Evolutionary conservation across 2,797 vertebrate species (phyloP), one percentile per base, ranked within the genome.

Genomic region (Sitta carolinensis): DNA sequence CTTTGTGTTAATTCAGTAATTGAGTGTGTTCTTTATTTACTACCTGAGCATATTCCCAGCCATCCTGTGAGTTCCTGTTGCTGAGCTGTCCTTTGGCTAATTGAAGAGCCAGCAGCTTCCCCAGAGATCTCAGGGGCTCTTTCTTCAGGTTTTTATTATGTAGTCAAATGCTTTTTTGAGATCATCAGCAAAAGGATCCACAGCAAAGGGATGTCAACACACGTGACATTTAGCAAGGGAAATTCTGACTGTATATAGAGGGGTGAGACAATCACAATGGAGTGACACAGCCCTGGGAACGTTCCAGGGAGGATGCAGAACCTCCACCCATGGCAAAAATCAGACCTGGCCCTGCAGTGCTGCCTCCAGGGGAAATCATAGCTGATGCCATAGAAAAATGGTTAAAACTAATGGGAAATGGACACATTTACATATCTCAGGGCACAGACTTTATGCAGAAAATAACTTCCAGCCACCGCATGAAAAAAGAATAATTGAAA

Each of bases 221-320:
- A 26, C 0, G 1, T 29, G 54, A 26, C 22, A 42, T 27, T 36
- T 11, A 67, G 26, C 43, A 57, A 32, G 64, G 69, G 48, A 25
- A 76, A 32, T 72, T 38, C 36, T 77, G 59, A 4, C 61, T 58
- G 9, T 16, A 0, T 9, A 5, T 21, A 2, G 50, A 63, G 32
- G 20, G 38, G 7, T 0, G 6, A 51, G 26, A 13, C 45, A 13
- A 19, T 48, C 75, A 40, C 54, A 25, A 0, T 9, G 13, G 38
- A 30, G 38, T 27, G 23, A 13, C 21, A 16, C 58, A 80, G n/a
- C 68, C 10, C 64, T 52, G 69, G 21, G 58, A 47, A 30, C 52
- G 12, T 55, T 30, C 62, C 63, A 27, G 43, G 59, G 47, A 42
- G 27, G 23, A 18, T 43, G 43, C 54, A 84, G 43, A 47, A 7